Conservation (phyloP, 2,888 invertebrate genomes). For the Dolichopus griseipennis region DNA sequence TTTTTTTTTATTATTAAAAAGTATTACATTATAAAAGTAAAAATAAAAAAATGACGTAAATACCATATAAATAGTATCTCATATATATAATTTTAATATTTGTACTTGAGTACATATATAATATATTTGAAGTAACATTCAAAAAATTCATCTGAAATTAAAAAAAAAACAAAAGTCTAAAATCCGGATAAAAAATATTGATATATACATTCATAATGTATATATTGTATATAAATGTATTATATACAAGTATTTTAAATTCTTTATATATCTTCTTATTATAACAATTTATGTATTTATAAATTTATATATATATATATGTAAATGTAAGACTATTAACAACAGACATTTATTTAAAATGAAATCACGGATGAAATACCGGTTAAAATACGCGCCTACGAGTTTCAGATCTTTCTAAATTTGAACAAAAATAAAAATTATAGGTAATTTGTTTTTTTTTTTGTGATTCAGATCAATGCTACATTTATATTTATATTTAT, state of each 20-base stretch:
- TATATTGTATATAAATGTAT: neutral
- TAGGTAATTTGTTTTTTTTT: too few relatives aligned
- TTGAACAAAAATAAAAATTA: neutral
- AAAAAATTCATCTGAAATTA: neutral
- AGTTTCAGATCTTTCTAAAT: neutral
- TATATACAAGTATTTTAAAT: neutral
- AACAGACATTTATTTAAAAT: conserved; percentile 1
- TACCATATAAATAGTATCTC: neutral
- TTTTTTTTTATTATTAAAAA: neutral
- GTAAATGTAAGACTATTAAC: neutral
- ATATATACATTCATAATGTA: neutral
- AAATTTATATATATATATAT: neutral
- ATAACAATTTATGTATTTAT: neutral
- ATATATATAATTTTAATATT: too few relatives aligned
- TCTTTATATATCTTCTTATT: neutral
- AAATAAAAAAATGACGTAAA: conserved; percentile 5
- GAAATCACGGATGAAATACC: conserved; percentile 1
- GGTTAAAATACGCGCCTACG: neutral
- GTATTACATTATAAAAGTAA: conserved; percentile 4
- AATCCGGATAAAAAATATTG: neutral
- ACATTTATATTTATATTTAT: too few relatives aligned
- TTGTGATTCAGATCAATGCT: too few relatives aligned
- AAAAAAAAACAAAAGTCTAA: neutral
- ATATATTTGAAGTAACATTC: neutral
- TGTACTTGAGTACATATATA: too few relatives aligned